Conservation (phyloP, 2,797 vertebrate species). For the Gastrophryne carolinensis region DNA sequence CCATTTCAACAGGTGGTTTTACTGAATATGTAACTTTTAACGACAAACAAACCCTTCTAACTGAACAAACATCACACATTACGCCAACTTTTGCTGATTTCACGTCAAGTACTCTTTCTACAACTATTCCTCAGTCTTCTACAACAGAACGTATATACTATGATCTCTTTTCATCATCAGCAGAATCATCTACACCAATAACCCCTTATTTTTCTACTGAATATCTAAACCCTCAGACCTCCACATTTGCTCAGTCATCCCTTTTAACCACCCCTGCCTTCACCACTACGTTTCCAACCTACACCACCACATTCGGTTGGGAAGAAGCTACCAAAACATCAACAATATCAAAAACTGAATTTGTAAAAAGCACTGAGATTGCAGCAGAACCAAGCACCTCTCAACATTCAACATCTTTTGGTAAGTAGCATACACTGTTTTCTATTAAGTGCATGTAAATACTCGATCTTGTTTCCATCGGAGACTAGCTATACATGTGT, state of each 20-base stretch:
- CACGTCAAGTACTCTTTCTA: too few species aligned
- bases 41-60: too few species aligned
- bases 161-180: not conserved
- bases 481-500: too few species aligned
- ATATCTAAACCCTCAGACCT: not conserved
- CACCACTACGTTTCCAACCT: not conserved
- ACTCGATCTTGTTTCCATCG: too few species aligned
- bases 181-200: not conserved
- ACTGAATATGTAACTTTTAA: too few species aligned
- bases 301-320: not conserved
- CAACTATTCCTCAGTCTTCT: not conserved
- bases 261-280: not conserved
- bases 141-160: not conserved
- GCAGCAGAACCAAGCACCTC: not conserved
- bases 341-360: not conserved
- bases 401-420: too few species aligned
- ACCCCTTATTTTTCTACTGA: not conserved
- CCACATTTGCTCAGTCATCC: not conserved
- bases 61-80: too few species aligned
- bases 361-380: not conserved
- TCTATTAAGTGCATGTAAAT: too few species aligned
- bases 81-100: too few species aligned
- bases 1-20: too few species aligned
- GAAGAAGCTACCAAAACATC: not conserved
- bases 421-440: too few species aligned